These are phyloP conservation scores for Acronicta alni DNA, from an alignment of 2,888 invertebrate species.

Conservation along the genomic window DNA sequence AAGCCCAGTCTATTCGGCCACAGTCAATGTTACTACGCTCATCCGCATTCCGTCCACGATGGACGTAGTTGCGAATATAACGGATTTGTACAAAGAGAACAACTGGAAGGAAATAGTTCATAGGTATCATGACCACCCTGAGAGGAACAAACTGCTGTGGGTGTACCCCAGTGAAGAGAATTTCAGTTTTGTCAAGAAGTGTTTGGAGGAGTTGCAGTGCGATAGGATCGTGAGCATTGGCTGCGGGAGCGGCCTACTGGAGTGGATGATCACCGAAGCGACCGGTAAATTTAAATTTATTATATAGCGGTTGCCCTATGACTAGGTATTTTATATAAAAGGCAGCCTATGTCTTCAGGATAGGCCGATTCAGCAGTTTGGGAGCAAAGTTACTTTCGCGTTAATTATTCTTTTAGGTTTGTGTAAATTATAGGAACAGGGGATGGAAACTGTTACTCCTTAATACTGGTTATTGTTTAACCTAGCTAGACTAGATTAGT, in stretches of 20 bases:
- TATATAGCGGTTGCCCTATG: not conserved
- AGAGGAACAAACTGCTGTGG: constrained; percentile 91
- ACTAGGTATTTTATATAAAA: no score
- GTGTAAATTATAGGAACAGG: no score
- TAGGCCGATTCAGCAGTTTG: no score
- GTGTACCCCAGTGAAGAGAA: constrained; percentile 92
- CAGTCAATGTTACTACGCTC: constrained; percentile 61
- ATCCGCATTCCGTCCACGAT: constrained; percentile 61
- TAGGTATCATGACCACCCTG: constrained; percentile 83
- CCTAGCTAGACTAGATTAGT: no score
- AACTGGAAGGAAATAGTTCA: constrained; percentile 85
- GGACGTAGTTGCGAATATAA: constrained; percentile 78
- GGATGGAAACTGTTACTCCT: no score
- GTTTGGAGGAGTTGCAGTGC: constrained; percentile 80
- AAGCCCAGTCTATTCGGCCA: constrained; percentile 44
- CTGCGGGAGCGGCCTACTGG: constrained; percentile 94
- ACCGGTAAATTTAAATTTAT: constrained; percentile 84
- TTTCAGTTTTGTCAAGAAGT: constrained; percentile 88
- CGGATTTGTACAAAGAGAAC: constrained; percentile 76
- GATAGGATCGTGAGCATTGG: constrained; percentile 91
- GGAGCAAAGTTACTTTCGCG: no score
- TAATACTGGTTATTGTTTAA: no score
- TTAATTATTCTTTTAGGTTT: no score
- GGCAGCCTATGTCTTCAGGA: no score
- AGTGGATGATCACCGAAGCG: constrained; percentile 92